Base-by-base conservation (phyloP, 2,113 vertebrate genomes). In the Phoenicopterus ruber region DNA sequence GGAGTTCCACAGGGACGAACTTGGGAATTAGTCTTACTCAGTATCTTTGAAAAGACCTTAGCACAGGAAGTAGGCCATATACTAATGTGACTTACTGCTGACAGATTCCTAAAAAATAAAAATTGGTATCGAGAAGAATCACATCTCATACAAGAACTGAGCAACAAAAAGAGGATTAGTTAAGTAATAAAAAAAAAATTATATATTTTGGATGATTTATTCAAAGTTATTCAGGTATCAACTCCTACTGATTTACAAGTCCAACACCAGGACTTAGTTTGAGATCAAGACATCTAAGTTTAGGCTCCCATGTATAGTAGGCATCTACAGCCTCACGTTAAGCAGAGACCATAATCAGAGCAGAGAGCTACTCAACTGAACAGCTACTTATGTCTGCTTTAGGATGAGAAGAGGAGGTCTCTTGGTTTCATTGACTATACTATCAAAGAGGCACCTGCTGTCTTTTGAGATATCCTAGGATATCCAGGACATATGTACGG, bases 21-120 rank as follows among this genome's bases (percentile, higher is more conserved):
- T 3, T 44, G 32, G 55, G 42, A 96, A 88, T 72, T 74, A 79
- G 29, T 71, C 47, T 84, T 59, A 40, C 16, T 71, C 9, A 4
- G 9, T 91, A 74, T 14, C 78, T 93, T 93, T 93, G 74, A 87
- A 76, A 85, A 95, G 89, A 95, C 91, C 49, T 95, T 69, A 69
- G 58, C 13, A 32, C 13, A 89, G 65, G 34, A 96, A 95, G 24
- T 65, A 89, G 92, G 81, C 58, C 66, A 82, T 47, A 59, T 24
- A 61, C 10, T 79, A 38, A 63, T 2, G 6, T 54, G 81, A 66
- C 42, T 86, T 54, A 62, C 0, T 52, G 34, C n/a, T 69, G 66
- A 88, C 12, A 76, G 28, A 78, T 36, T 55, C 28, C 13, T 67
- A 55, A 63, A 86, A 86, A 66, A 62, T 29, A 92, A 70, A 42